Evolutionary conservation across 2,113 vertebrate genomes (phyloP).

Genomic region (Esox niger): DNA sequence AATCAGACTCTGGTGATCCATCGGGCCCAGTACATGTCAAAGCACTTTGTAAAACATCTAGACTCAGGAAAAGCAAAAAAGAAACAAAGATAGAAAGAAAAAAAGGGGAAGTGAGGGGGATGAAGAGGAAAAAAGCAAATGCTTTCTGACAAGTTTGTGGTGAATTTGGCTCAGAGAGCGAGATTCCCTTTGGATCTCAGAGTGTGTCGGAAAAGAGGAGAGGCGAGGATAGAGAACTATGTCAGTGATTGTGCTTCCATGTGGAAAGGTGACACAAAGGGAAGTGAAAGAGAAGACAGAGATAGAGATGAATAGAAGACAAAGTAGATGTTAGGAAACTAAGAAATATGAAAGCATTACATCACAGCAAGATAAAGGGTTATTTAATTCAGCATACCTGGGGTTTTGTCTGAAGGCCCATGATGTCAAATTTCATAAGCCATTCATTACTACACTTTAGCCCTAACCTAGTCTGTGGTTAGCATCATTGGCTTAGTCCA

Average conservation of each 20-base stretch:
- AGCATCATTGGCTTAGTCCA: too few relatives aligned
- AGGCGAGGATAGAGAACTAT: conserved; percentile 33
- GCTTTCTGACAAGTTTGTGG: conserved; percentile 65
- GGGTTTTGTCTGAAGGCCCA: too few relatives aligned
- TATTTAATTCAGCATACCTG: too few relatives aligned
- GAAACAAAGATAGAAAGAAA: too few relatives aligned
- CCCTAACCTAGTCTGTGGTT: too few relatives aligned
- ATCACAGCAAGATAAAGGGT: conserved; percentile 2
- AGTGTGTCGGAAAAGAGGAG: conserved; percentile 18
- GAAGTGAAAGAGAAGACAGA: conserved; percentile 42
- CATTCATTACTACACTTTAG: too few relatives aligned
- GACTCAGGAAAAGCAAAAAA: conserved; percentile 48
- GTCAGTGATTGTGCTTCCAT: conserved; percentile 69
- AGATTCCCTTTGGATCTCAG: conserved; percentile 59
- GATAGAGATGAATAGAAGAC: conserved; percentile 14
- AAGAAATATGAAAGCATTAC: conserved; percentile 15
- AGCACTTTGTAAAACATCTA: conserved; percentile 53
- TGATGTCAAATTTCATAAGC: too few relatives aligned
- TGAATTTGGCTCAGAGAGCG: conserved; percentile 64
- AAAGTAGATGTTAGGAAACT: conserved; percentile 7
- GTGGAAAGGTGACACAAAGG: conserved; percentile 71
- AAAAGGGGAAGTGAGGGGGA: conserved; percentile 8
- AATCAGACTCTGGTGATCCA: conserved; percentile 33
- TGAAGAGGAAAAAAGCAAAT: conserved; percentile 52
- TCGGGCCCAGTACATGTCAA: conserved; percentile 40